Evolutionary conservation across 2,113 vertebrate species (phyloP).

Genomic region (Capricornis sumatraensis): DNA sequence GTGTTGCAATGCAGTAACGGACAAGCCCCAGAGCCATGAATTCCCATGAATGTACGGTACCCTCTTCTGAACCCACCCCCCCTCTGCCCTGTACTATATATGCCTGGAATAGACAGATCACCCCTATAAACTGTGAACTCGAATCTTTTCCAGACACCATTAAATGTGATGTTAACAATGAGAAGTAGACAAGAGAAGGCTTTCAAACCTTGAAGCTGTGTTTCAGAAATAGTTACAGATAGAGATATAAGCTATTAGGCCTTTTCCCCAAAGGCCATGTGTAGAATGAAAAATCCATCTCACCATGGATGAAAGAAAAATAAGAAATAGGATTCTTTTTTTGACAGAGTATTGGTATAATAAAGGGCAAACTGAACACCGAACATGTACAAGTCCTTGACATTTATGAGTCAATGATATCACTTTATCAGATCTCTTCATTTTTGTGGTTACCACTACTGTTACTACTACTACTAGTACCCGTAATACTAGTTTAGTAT

Average conservation of each 20-base stretch:
- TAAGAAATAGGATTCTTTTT: background rate
- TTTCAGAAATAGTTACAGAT: conserved; percentile 44
- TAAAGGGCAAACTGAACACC: background rate
- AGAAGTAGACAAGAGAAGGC: conserved; percentile 19
- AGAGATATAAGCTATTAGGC: conserved; percentile 24
- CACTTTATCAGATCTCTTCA: background rate
- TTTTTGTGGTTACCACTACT: background rate
- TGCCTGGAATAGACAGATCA: background rate
- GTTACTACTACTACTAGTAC: background rate
- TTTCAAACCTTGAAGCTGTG: conserved; percentile 16
- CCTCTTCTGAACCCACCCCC: background rate
- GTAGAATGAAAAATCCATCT: conserved; percentile 26
- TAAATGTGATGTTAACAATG: conserved; percentile 40
- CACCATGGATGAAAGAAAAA: conserved; percentile 34
- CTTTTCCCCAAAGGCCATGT: conserved; percentile 41
- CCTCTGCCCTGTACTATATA: background rate
- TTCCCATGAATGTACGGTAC: background rate
- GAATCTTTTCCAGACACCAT: background rate
- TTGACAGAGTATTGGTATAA: background rate
- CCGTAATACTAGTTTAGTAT: no score
- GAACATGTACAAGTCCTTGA: background rate
- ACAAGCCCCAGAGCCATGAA: background rate
- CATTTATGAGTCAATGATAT: background rate
- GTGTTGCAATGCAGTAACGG: background rate
- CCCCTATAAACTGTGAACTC: background rate